Conservation (phyloP, 2,797 vertebrate genomes). For the Sebastes minor region DNA sequence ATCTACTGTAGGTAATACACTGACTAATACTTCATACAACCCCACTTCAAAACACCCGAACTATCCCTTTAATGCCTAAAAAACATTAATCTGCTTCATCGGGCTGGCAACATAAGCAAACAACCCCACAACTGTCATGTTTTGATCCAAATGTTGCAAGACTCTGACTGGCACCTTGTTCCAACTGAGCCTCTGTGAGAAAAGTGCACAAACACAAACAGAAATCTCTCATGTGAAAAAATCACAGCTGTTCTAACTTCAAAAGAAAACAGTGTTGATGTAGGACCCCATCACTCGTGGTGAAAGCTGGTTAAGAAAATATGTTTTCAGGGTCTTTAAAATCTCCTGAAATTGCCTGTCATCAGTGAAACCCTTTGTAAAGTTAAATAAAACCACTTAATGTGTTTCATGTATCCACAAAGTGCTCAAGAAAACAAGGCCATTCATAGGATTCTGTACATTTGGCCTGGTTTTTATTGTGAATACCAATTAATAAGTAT, state of each 20-base stretch:
- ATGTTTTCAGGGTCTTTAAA: neutral
- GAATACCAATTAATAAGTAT: conserved; percentile 83
- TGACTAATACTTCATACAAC: too few species aligned
- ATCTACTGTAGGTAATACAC: too few species aligned
- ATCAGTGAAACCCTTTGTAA: neutral
- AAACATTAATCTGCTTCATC: neutral
- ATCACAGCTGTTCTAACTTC: neutral
- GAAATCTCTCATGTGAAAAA: too few species aligned
- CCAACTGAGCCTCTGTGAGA: neutral
- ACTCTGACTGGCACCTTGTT: neutral
- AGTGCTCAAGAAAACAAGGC: neutral
- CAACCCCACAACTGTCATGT: neutral
- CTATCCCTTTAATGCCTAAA: neutral
- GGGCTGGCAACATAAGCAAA: neutral
- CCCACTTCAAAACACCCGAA: too few species aligned
- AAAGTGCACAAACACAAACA: neutral
- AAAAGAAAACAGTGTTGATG: neutral
- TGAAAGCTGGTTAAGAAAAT: neutral
- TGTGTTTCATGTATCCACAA: neutral
- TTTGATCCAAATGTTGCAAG: too few species aligned
- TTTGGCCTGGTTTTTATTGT: conserved; percentile 86
- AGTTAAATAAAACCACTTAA: neutral
- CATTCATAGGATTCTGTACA: conserved; percentile 62
- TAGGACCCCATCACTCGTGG: neutral
- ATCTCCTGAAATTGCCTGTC: neutral